A percentile compares a stretch with the other conserved stretches of the same genome.
Evolutionary conservation across 2,888 invertebrate genomes (phyloP).

Genomic region (Crepidodera aurea): DNA sequence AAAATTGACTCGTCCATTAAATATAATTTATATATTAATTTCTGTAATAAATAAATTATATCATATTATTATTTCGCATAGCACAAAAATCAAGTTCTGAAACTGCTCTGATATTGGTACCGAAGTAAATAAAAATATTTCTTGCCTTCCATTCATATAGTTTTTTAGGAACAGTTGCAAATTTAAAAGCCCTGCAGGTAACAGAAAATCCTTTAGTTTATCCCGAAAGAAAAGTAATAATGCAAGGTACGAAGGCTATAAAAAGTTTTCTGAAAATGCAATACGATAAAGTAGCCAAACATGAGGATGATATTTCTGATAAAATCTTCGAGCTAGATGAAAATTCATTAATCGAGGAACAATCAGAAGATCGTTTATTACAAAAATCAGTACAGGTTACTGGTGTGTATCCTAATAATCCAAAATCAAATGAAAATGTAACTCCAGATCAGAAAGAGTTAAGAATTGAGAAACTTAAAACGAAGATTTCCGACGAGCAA

Average conservation of each 20-base stretch:
- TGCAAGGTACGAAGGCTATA: slow-evolving; percentile 62
- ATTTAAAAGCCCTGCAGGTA: slow-evolving; percentile 69
- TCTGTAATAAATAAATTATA: no score
- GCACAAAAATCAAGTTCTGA: no score
- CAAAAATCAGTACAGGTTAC: not conserved
- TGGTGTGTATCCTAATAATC: slow-evolving; percentile 1
- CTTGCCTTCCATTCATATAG: no score
- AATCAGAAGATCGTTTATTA: not conserved
- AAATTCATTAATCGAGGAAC: slow-evolving; percentile 1
- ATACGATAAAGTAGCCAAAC: slow-evolving; percentile 44
- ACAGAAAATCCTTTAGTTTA: slow-evolving; percentile 69
- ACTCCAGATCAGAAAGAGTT: not conserved
- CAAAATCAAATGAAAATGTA: slow-evolving; percentile 9
- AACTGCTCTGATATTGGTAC: no score
- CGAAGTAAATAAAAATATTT: no score
- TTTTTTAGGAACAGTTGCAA: slow-evolving; percentile 63
- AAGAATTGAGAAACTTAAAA: slow-evolving; percentile 7
- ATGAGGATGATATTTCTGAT: slow-evolving; percentile 18
- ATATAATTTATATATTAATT: no score
- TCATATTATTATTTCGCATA: no score
- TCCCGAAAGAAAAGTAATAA: slow-evolving; percentile 66
- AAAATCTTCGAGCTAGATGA: slow-evolving; percentile 31
- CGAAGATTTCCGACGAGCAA: slow-evolving; percentile 27
- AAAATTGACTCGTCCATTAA: no score
- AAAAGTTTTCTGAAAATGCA: slow-evolving; percentile 52